phyloP scores from a whole-genome alignment of 2,888 invertebrate species.

The Phorcus lineatus region DNA sequence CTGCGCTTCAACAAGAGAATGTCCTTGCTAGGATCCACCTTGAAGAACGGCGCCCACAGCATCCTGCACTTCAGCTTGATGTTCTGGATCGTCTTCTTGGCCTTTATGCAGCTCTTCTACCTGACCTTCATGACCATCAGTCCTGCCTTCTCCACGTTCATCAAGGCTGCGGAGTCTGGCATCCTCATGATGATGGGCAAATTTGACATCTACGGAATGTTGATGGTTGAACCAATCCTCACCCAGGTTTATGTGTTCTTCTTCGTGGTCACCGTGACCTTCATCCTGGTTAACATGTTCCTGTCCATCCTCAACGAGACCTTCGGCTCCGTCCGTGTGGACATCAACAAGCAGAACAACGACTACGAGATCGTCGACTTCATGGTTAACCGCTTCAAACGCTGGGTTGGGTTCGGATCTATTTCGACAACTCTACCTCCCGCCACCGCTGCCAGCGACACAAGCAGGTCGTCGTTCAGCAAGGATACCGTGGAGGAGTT shows the following conservation, averaged over 20 bases:
- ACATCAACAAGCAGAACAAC: conserved; percentile 69
- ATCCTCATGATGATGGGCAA: conserved; percentile 75
- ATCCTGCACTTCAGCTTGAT: conserved; percentile 73
- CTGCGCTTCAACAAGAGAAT: conserved; percentile 77
- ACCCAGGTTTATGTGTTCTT: conserved; percentile 71
- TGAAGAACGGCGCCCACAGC: conserved; percentile 65
- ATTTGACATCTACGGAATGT: conserved; percentile 73
- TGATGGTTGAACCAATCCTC: conserved; percentile 59
- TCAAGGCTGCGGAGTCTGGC: conserved; percentile 66
- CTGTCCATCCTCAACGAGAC: conserved; percentile 74
- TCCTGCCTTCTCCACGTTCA: conserved; percentile 50
- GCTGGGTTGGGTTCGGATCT: conserved; percentile 61
- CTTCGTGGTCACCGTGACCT: conserved; percentile 70
- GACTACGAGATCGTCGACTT: conserved; percentile 75
- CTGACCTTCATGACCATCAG: conserved; percentile 67
- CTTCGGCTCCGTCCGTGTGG: conserved; percentile 68
- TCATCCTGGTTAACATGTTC: conserved; percentile 75
- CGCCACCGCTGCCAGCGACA: neutral
- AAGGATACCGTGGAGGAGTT: conserved; percentile 57
- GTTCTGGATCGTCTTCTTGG: conserved; percentile 73
- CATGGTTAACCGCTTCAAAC: conserved; percentile 66
- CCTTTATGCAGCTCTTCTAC: conserved; percentile 74
- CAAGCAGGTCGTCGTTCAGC: neutral
- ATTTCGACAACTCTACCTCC: neutral
- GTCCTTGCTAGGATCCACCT: conserved; percentile 69